Evolutionary conservation across 2,888 invertebrate species (phyloP), one percentile per base, ranked within the genome.

Genomic region (Brachyptera putata): DNA sequence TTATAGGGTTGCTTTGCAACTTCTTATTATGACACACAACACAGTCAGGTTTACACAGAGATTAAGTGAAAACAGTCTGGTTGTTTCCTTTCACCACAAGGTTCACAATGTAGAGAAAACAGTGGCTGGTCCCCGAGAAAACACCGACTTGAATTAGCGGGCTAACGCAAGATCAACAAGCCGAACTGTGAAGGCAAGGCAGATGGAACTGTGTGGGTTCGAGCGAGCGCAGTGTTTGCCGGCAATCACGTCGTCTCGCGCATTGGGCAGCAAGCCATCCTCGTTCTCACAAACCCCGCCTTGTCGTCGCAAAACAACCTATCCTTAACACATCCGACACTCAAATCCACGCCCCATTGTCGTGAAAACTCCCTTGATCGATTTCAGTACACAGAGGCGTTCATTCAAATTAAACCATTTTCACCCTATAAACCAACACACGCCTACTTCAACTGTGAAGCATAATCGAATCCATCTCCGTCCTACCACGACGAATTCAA

Each of bases 21-120:
- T 71, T 80, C 72, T 83, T 87, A 86, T 87, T 87, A 86, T 84
- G 85, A 86, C 85, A 86, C 86, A 87, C 86, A 87, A 87, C 87
- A 87, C 84, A 78, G 75, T 76, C 79, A 78, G 82, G 87, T 87
- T 87, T 87, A 87, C 87, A 86, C 86, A 87, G 84, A 75, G 77
- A 77, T 76, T 76, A 76, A 77, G 78, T 76, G 76, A 79, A 79
- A 79, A 79, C 79, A 79, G 68, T 64, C 68, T 73, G 70, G 73
- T 73, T 75, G 75, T 76, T 76, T 74, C 75, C 77, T 77, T 75
- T 76, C 75, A 67, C 66, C 66, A 67, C 67, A 67, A 66, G 66
- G 63, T 61, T 65, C 66, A 68, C 66, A 68, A 68, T 66, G 67
- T 62, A 67, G 66, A 65, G 61, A 67, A 66, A 67, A 68, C 67